A percentile compares a stretch with the other conserved stretches of the same genome.
Evolutionary conservation across 2,888 invertebrate species (phyloP).

Genomic region (Portevinia maculata): DNA sequence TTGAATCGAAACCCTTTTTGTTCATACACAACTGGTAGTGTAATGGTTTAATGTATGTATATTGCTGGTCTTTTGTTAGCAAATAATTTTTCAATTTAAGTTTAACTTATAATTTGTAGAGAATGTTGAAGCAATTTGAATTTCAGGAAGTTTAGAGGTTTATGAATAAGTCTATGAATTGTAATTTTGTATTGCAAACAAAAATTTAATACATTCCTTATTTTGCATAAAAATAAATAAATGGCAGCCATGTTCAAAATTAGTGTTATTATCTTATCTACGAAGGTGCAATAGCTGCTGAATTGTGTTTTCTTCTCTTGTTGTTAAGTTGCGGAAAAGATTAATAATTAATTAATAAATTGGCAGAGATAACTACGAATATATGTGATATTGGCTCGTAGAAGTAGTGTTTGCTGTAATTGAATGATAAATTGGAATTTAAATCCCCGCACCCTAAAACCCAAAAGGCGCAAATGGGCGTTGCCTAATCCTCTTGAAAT

Average conservation of each 20-base stretch:
- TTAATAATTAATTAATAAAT: too few relatives aligned
- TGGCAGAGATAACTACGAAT: neutral
- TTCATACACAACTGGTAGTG: slow-evolving; percentile 45
- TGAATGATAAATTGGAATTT: too few relatives aligned
- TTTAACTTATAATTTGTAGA: slow-evolving; percentile 42
- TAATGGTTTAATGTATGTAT: slow-evolving; percentile 17
- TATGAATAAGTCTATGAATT: slow-evolving; percentile 40
- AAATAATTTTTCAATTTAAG: slow-evolving; percentile 41
- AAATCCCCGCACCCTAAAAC: too few relatives aligned
- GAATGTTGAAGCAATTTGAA: slow-evolving; percentile 50
- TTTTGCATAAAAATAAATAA: slow-evolving; percentile 37
- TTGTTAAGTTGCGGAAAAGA: neutral
- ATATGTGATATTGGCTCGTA: too few relatives aligned
- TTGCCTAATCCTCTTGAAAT: too few relatives aligned
- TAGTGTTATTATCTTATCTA: neutral
- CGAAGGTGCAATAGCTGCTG: neutral
- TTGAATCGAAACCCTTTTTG: slow-evolving; percentile 33
- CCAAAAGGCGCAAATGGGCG: too few relatives aligned
- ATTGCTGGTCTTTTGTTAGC: slow-evolving; percentile 58
- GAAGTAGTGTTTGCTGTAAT: too few relatives aligned
- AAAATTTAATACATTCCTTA: slow-evolving; percentile 56
- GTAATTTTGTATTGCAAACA: slow-evolving; percentile 29
- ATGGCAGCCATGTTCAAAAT: slow-evolving; percentile 13
- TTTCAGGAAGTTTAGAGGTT: slow-evolving; percentile 39
- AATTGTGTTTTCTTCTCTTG: neutral